Conservation (phyloP, 2,888 invertebrate species). For the Sicus ferrugineus region DNA sequence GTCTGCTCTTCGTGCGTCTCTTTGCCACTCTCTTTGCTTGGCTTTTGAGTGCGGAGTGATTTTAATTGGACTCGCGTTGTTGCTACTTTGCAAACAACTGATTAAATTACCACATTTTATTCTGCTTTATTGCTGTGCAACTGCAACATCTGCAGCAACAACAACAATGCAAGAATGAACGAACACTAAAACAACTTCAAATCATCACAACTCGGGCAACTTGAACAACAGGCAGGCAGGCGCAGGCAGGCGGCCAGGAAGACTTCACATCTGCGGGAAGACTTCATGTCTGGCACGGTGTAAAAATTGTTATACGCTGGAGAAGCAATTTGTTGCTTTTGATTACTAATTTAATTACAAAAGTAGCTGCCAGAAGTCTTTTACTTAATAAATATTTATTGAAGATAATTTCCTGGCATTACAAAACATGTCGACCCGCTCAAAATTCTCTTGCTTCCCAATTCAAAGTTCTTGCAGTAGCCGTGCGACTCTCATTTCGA, state of each 20-base stretch:
- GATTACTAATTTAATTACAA: not conserved
- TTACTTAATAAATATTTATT: not conserved
- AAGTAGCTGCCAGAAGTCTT: not conserved
- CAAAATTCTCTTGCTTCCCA: too few species aligned
- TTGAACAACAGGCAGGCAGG: too few species aligned
- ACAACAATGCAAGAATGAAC: slow-evolving; percentile 28
- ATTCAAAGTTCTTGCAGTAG: too few species aligned
- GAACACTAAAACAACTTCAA: slow-evolving; percentile 32
- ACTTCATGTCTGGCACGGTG: not conserved
- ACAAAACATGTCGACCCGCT: too few species aligned
- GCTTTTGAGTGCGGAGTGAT: slow-evolving; percentile 21
- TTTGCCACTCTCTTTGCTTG: not conserved
- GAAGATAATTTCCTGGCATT: too few species aligned
- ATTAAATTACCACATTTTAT: slow-evolving; percentile 24
- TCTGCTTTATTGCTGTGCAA: slow-evolving; percentile 18
- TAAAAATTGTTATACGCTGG: not conserved
- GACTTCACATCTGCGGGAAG: too few species aligned
- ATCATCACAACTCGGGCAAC: slow-evolving; percentile 1
- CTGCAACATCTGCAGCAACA: slow-evolving; percentile 27
- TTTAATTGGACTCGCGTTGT: slow-evolving; percentile 21
- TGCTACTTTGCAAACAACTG: not conserved
- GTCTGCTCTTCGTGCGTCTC: not conserved
- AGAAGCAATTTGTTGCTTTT: not conserved
- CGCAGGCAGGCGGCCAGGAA: too few species aligned
- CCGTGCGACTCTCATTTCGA: too few species aligned